phyloP scores from a whole-genome alignment of 2,797 vertebrate genomes.

The Alouatta caraya region DNA sequence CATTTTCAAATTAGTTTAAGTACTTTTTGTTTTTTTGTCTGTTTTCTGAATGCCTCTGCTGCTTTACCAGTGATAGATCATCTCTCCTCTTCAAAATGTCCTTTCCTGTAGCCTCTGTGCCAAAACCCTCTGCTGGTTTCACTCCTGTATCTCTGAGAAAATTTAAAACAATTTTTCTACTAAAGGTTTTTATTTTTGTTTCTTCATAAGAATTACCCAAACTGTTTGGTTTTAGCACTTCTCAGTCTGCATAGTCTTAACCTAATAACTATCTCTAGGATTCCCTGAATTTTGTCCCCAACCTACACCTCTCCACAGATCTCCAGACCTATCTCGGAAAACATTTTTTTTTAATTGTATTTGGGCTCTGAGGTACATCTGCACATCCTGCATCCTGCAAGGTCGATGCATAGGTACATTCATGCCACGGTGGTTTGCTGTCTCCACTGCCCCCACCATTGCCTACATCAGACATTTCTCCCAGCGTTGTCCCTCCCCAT shows the following conservation, averaged over 20 bases:
- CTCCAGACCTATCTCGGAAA: not conserved
- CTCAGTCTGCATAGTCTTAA: not conserved
- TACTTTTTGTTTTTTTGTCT: not conserved
- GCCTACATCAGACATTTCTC: too few species aligned
- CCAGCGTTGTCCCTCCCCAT: too few species aligned
- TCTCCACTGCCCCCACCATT: too few species aligned
- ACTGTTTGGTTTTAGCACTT: not conserved
- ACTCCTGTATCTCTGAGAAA: not conserved
- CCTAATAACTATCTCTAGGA: not conserved
- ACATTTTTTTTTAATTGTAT: not conserved
- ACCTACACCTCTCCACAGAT: not conserved
- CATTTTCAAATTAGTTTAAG: not conserved
- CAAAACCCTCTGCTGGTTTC: not conserved
- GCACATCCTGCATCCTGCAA: too few species aligned
- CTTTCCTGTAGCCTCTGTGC: not conserved
- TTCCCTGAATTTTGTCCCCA: not conserved
- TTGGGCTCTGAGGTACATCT: too few species aligned
- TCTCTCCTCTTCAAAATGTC: not conserved
- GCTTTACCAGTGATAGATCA: not conserved
- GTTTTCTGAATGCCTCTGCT: not conserved
- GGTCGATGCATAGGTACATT: too few species aligned
- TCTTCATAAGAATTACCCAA: not conserved
- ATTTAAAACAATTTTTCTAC: fast-evolving
- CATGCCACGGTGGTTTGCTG: too few species aligned
- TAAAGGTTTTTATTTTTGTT: not conserved